Evolutionary conservation across 2,888 invertebrate species (phyloP).

Genomic region (Anthophora plumipes): DNA sequence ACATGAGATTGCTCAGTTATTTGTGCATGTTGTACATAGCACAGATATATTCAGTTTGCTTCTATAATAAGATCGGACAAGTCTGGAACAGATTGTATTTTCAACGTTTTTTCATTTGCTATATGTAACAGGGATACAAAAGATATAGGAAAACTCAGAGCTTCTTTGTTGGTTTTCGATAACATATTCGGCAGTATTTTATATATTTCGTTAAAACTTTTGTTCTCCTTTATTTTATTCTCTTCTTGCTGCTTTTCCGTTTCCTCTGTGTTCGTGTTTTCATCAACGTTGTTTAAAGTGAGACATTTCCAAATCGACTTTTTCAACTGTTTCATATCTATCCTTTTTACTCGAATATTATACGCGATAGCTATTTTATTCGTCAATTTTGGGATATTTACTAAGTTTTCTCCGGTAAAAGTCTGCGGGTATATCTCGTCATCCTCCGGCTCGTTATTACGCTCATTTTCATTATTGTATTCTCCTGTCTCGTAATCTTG

Average conservation of each 20-base stretch:
- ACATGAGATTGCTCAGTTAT: not conserved
- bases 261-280: slow-evolving; percentile 78
- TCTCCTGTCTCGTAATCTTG: slow-evolving; percentile 61
- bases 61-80: slow-evolving; percentile 72
- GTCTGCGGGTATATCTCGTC: slow-evolving; percentile 72
- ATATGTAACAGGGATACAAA: slow-evolving; percentile 93
- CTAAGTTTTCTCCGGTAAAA: slow-evolving; percentile 86
- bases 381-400: slow-evolving; percentile 89
- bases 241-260: slow-evolving; percentile 15
- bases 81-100: slow-evolving; percentile 61
- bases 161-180: slow-evolving; percentile 88
- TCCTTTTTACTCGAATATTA: slow-evolving; percentile 93
- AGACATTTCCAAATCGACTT: slow-evolving; percentile 89
- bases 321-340: slow-evolving; percentile 94
- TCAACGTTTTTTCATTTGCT: slow-evolving; percentile 92
- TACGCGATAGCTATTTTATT: slow-evolving; percentile 91
- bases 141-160: slow-evolving; percentile 91
- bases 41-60: slow-evolving; percentile 13
- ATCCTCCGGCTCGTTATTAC: slow-evolving; percentile 58
- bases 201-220: slow-evolving; percentile 86
- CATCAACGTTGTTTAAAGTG: slow-evolving; percentile 78
- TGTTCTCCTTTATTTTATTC: slow-evolving; percentile 72
- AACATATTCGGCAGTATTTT: slow-evolving; percentile 86
- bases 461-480: slow-evolving; percentile 22
- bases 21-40: not conserved